Conservation (phyloP, 2,888 invertebrate species). For the Megaustenia siamemsis region DNA sequence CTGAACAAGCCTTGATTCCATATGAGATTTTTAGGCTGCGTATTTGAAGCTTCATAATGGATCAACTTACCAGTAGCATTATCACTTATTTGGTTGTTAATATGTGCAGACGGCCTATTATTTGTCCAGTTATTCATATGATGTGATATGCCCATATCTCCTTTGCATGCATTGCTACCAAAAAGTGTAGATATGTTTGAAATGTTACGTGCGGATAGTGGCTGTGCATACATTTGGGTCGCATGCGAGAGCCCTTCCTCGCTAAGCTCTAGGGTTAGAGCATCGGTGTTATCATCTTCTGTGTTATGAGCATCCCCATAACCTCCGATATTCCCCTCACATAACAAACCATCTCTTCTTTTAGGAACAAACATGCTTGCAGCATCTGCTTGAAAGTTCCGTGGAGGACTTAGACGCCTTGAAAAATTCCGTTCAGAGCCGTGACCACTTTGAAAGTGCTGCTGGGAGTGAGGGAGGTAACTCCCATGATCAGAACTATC, state of each 20-base stretch:
- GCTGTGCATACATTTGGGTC: conserved; percentile 53
- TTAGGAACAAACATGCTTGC: conserved; percentile 12
- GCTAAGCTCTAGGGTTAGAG: conserved; percentile 44
- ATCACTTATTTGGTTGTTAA: conserved; percentile 24
- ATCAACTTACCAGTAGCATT: background rate
- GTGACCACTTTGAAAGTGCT: background rate
- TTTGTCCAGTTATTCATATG: conserved; percentile 6
- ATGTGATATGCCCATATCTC: background rate
- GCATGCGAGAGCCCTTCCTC: conserved; percentile 47
- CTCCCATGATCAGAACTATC: conserved; percentile 44
- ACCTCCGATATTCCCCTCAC: conserved; percentile 36
- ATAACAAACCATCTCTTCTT: conserved; percentile 12
- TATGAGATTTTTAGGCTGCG: conserved; percentile 44
- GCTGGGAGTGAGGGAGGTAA: conserved; percentile 45
- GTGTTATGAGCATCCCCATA: conserved; percentile 36
- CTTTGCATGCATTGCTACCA: background rate
- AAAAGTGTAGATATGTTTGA: background rate
- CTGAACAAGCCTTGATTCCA: conserved; percentile 22
- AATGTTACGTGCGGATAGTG: conserved; percentile 26
- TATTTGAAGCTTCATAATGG: background rate
- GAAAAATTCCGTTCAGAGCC: conserved; percentile 3
- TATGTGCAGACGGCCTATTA: background rate
- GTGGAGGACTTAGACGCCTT: conserved; percentile 37
- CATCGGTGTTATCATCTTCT: conserved; percentile 47
- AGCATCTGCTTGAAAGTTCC: conserved; percentile 44